Evolutionary conservation across 2,113 vertebrate genomes (phyloP), one percentile per base, ranked within the genome.

Genomic region (Hylia prasina): DNA sequence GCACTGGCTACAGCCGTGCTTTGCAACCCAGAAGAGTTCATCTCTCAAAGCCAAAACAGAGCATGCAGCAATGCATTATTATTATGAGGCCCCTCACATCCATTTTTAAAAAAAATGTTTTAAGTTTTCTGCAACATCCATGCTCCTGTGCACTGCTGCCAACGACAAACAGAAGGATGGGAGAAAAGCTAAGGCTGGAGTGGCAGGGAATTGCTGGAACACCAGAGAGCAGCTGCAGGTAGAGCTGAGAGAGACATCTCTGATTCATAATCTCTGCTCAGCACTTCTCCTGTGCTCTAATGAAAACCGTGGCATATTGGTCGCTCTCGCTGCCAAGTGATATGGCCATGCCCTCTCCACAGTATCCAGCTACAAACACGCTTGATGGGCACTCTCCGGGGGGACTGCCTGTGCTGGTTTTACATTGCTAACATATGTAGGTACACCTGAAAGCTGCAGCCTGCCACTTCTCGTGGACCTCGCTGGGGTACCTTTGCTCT

Each of bases 241-340:
- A 90, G 73, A 96, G 93, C 94, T 51, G 60, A 87, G 92, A 93
- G 82, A 28, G 72, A 80, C 72, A 2, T 65, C 94, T 97, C 95
- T 37, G 71, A 97, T 96, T 96, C 93, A 75, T 83, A 87, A 94
- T 97, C 96, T 82, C 78, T 16, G 80, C 96, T 98, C 96, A 82
- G 97, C 68, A 88, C 97, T 98, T 98, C 98, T 97, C 96, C 69
- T 40, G 91, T 93, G 96, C 97, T 96, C 79, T 97, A 97, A 98
- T 98, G 98, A 98, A 98, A 98, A 98, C 97, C 87, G 58, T 97
- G 98, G 98, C 99, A 99, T 99, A 99, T 99, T 99, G 99, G 98
- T 98, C 39, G 97, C 93, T 95, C 82, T 96, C 73, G 94, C 98
- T 99, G 99, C 99, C 99, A 99, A 99, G 98, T 96, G 97, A 95